Conservation (phyloP, 2,797 vertebrate species). For the Pangasius macronema region DNA sequence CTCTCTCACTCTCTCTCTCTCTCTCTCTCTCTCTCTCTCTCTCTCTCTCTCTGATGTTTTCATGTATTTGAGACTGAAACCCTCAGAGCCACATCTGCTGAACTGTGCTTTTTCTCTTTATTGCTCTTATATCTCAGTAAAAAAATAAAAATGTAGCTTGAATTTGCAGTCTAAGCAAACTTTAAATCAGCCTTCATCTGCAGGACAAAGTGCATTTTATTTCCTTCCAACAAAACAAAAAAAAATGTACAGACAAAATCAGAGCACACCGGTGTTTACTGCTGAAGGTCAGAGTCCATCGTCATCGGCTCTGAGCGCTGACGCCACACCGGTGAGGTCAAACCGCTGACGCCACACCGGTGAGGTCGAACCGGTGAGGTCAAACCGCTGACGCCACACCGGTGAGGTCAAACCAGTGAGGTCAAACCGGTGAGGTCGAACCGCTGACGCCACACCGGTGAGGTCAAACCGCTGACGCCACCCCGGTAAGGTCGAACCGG, state of each 20-base stretch:
- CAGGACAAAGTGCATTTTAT: background rate
- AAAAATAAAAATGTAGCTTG: background rate
- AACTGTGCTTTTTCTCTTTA: background rate
- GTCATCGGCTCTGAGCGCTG: background rate
- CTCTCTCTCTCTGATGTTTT: background rate
- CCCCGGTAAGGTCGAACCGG: background rate
- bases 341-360: background rate
- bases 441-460: background rate
- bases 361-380: too few relatives aligned
- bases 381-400: background rate
- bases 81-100: background rate
- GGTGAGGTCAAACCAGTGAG: background rate
- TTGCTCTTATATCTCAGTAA: background rate
- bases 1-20: background rate
- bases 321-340: background rate
- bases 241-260: background rate
- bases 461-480: background rate
- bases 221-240: constrained; percentile 2
- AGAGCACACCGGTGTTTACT: background rate
- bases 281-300: background rate
- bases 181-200: background rate
- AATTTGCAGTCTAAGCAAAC: background rate
- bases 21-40: too few relatives aligned
- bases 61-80: background rate
- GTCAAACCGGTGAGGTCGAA: background rate